A percentile compares a stretch with the other conserved stretches of the same genome.
Conservation (phyloP, 2,797 vertebrate genomes). For the Pelochelys cantorii region DNA sequence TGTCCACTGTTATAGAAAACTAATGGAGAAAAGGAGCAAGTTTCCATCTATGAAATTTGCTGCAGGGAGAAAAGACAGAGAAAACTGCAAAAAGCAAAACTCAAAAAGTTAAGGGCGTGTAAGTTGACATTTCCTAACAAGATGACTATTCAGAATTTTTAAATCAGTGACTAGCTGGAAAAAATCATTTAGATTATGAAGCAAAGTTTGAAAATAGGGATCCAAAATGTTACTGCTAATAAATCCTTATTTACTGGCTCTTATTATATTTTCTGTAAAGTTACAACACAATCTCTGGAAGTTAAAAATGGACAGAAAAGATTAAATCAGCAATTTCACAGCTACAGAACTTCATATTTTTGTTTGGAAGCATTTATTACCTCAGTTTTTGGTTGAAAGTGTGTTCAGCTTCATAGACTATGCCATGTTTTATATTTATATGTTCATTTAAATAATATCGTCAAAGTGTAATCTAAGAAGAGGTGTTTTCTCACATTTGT, state of each 20-base stretch:
- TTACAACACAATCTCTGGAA: fast-evolving
- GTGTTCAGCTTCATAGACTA: fast-evolving
- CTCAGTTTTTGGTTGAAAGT: fast-evolving
- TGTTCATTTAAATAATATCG: neutral
- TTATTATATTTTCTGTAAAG: neutral
- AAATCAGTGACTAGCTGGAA: neutral
- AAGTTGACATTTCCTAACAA: neutral
- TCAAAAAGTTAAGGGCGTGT: neutral
- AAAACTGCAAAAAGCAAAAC: neutral
- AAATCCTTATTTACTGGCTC: neutral
- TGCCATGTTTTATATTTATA: fast-evolving
- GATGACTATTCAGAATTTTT: neutral
- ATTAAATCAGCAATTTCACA: fast-evolving
- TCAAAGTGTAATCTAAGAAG: neutral
- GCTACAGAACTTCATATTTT: fast-evolving
- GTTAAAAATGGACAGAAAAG: neutral
- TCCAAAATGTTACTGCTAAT: fast-evolving
- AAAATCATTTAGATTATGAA: neutral
- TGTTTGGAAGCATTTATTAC: fast-evolving
- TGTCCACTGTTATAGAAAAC: neutral
- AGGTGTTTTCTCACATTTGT: neutral
- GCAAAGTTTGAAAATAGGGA: neutral
- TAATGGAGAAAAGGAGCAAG: neutral
- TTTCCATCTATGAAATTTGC: neutral
- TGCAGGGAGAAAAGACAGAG: neutral